phyloP scores from a whole-genome alignment of 1,140 invertebrate genomes.

The Micrasema minimum region DNA sequence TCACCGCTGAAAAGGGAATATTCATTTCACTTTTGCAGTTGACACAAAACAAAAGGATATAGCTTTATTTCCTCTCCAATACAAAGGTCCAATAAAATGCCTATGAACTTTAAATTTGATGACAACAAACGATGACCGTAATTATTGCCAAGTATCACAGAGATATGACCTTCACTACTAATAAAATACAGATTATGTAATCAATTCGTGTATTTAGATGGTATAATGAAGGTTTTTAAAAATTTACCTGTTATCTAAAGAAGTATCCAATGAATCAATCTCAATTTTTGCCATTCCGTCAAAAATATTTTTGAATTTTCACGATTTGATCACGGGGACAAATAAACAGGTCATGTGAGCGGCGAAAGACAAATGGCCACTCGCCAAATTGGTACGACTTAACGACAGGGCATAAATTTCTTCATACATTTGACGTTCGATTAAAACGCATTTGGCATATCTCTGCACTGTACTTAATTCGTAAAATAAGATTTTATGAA shows the following conservation, averaged over 20 bases:
- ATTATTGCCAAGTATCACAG: conserved; percentile 43
- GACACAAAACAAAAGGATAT: not conserved
- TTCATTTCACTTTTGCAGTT: conserved; percentile 17
- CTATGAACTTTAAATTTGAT: conserved; percentile 35
- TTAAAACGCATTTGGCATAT: conserved; percentile 3
- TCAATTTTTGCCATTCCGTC: conserved; percentile 62
- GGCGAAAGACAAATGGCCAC: conserved; percentile 45
- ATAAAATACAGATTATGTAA: conserved; percentile 59
- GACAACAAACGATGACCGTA: conserved; percentile 45
- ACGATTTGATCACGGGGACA: conserved; percentile 67
- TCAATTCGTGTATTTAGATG: conserved; percentile 28
- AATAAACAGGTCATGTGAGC: conserved; percentile 67
- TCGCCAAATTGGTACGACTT: conserved; percentile 23
- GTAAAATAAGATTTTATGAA: conserved; percentile 4
- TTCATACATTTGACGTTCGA: conserved; percentile 10
- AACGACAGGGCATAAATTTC: conserved; percentile 9
- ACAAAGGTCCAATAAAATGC: not conserved
- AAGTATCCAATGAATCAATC: conserved; percentile 63
- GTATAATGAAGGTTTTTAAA: conserved; percentile 24
- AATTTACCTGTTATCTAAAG: conserved; percentile 64
- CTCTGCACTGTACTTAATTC: conserved; percentile 27
- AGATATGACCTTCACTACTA: conserved; percentile 42
- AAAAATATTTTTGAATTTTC: conserved; percentile 67
- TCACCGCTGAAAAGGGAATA: conserved; percentile 62
- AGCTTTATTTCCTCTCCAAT: conserved; percentile 2